A percentile compares a stretch with the other conserved stretches of the same genome.
Evolutionary conservation across 2,113 vertebrate species (phyloP).

Genomic region (Sander lucioperca): DNA sequence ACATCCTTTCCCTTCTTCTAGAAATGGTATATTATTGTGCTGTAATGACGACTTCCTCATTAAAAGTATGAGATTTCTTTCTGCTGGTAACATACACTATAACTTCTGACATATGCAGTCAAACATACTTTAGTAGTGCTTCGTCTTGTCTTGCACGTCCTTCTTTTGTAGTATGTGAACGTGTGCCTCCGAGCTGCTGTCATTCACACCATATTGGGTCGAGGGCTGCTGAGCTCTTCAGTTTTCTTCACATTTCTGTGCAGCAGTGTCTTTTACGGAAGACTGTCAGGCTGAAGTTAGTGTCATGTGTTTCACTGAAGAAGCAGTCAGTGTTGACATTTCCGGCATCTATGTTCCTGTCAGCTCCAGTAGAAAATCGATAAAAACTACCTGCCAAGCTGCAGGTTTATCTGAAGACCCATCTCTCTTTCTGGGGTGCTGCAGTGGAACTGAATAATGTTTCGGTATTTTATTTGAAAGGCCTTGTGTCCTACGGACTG

Average conservation of each 20-base stretch:
- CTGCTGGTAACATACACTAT: background rate
- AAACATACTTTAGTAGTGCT: constrained; percentile 16
- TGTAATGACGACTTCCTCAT: constrained; percentile 17
- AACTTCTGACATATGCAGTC: constrained; percentile 41
- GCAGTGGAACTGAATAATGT: constrained; percentile 13
- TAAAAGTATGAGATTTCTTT: constrained; percentile 34
- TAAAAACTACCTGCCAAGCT: constrained; percentile 46
- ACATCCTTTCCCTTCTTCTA: background rate
- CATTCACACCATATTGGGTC: constrained; percentile 32
- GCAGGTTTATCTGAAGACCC: constrained; percentile 11
- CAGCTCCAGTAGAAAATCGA: constrained; percentile 32
- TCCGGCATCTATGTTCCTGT: constrained; percentile 51
- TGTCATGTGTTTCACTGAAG: constrained; percentile 38
- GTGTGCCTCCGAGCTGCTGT: constrained; percentile 31
- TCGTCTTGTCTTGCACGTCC: constrained; percentile 35
- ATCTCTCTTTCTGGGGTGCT: constrained; percentile 2
- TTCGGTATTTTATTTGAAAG: constrained; percentile 10
- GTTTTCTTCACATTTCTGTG: constrained; percentile 31
- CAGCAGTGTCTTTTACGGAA: constrained; percentile 4
- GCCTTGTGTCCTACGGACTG: background rate
- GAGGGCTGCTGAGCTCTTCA: constrained; percentile 12
- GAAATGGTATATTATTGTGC: background rate
- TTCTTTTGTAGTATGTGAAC: constrained; percentile 34
- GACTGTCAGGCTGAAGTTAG: constrained; percentile 45
- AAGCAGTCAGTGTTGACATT: constrained; percentile 55